Evolutionary conservation across 2,797 vertebrate genomes (phyloP).

Genomic region (Heteromormyrus szaboi): DNA sequence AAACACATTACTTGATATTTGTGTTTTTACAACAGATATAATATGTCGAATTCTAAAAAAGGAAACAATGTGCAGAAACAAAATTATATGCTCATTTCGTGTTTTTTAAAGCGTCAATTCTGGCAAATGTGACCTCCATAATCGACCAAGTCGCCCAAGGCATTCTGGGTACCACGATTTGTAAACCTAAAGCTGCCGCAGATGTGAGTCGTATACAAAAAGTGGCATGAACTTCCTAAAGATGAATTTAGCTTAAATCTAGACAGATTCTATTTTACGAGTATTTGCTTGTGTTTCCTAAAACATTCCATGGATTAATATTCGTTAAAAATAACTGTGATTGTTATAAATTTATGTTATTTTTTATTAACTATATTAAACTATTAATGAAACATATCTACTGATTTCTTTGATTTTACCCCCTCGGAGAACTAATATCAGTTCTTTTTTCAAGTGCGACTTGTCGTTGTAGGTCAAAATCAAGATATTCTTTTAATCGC

Average conservation of each 20-base stretch:
- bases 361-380: neutral
- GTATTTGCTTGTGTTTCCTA: neutral
- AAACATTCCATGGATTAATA: neutral
- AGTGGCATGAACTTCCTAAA: slow-evolving; percentile 20
- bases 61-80: neutral
- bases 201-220: slow-evolving; percentile 40
- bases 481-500: neutral
- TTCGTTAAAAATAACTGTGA: neutral
- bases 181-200: slow-evolving; percentile 42
- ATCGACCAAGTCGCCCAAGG: slow-evolving; percentile 26
- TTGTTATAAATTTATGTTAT: neutral
- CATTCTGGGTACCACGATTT: slow-evolving; percentile 44
- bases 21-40: neutral
- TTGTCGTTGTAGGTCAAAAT: slow-evolving; percentile 1
- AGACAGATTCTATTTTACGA: neutral
- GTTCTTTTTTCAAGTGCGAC: neutral
- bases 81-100: neutral
- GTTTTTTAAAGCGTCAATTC: slow-evolving; percentile 22
- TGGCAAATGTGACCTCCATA: slow-evolving; percentile 33
- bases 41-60: neutral
- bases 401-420: neutral
- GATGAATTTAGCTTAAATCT: neutral
- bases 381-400: neutral
- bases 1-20: neutral
- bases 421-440: neutral